A percentile compares a stretch with the other conserved stretches of the same genome.
Conservation (phyloP, 2,797 vertebrate species). For the Cetoscarus ocellatus region DNA sequence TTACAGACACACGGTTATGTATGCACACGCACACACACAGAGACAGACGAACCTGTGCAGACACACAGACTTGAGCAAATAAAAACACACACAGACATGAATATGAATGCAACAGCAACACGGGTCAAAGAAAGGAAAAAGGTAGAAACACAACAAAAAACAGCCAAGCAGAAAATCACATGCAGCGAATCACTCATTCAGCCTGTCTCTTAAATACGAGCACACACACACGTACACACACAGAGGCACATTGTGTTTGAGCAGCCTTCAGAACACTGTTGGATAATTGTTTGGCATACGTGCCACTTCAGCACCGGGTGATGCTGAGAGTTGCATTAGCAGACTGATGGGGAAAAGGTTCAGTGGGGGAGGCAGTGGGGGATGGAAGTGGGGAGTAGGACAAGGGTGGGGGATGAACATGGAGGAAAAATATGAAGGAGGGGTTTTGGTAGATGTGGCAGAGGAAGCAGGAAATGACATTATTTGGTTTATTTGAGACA, state of each 20-base stretch:
- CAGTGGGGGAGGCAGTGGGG: constrained; percentile 38
- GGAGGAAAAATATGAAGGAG: constrained; percentile 49
- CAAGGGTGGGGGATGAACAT: constrained; percentile 59
- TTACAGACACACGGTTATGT: constrained; percentile 56
- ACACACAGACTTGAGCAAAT: constrained; percentile 33
- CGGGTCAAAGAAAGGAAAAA: constrained; percentile 7
- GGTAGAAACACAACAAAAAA: constrained; percentile 44
- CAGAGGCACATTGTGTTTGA: constrained; percentile 62
- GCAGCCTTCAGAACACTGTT: constrained; percentile 66
- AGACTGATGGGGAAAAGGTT: constrained; percentile 29
- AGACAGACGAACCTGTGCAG: constrained; percentile 37
- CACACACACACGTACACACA: constrained; percentile 29
- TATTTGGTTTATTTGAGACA: constrained; percentile 39
- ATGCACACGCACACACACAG: constrained; percentile 37
- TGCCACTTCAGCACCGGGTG: constrained; percentile 73
- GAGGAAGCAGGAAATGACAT: constrained; percentile 51
- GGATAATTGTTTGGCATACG: constrained; percentile 80
- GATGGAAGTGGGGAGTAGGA: constrained; percentile 51
- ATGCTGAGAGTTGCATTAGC: constrained; percentile 69
- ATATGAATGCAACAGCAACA: constrained; percentile 60
- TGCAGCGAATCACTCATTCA: constrained; percentile 28
- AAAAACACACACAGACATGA: constrained; percentile 39
- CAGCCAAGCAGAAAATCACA: constrained; percentile 47
- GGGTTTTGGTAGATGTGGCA: constrained; percentile 30
- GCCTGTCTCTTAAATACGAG: constrained; percentile 17